Evolutionary conservation across 2,113 vertebrate species (phyloP).

Genomic region (Scomber japonicus): DNA sequence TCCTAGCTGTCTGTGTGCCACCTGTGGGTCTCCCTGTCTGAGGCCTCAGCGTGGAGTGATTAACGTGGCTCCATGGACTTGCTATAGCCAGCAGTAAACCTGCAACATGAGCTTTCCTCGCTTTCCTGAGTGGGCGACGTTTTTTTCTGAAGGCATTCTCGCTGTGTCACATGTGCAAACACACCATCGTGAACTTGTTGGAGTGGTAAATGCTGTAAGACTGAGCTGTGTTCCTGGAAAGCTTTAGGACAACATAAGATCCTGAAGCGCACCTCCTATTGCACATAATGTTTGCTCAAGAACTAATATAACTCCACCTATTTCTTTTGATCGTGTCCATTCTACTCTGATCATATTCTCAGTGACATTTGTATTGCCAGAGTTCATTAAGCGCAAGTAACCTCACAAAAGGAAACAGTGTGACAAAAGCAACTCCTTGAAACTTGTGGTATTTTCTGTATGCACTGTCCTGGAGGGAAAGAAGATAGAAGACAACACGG

Average conservation of each 20-base stretch:
- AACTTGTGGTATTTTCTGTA: constrained; percentile 5
- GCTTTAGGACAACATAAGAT: not conserved
- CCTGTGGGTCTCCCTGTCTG: constrained; percentile 24
- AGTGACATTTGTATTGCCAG: no score
- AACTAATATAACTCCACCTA: constrained; percentile 4
- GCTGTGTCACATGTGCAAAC: constrained; percentile 32
- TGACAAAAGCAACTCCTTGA: constrained; percentile 9
- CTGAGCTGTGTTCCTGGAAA: not conserved
- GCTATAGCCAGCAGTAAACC: constrained; percentile 35
- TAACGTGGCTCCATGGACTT: constrained; percentile 28
- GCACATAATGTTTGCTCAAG: not conserved
- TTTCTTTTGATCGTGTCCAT: not conserved
- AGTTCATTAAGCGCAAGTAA: not conserved
- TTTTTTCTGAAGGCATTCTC: constrained; percentile 16
- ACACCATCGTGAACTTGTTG: constrained; percentile 9
- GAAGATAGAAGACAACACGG: not conserved
- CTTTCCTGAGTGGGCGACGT: constrained; percentile 17
- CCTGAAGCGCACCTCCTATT: not conserved
- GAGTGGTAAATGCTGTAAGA: not conserved
- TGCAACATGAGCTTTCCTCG: constrained; percentile 58
- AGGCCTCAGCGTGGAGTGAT: constrained; percentile 33
- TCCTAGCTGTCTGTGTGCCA: constrained; percentile 17
- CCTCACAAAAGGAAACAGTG: not conserved
- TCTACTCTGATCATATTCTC: not conserved
- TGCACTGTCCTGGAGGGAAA: constrained; percentile 11